Evolutionary conservation across 2,888 invertebrate species (phyloP).

Genomic region (Coleophora flavipennella): DNA sequence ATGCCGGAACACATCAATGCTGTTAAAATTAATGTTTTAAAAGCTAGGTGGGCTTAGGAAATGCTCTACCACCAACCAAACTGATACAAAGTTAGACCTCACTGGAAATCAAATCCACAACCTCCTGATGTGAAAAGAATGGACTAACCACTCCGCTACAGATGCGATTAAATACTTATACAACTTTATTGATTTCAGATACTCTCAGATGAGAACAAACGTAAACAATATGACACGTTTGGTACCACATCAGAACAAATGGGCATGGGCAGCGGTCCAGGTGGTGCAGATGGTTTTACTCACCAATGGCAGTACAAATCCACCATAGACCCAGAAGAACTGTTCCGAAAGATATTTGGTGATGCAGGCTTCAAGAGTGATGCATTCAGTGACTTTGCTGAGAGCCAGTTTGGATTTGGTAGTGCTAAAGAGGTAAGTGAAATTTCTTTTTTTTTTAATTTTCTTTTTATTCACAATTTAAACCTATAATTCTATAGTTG

Average conservation of each 20-base stretch:
- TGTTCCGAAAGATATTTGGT: constrained; percentile 97
- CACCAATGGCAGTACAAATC: constrained; percentile 91
- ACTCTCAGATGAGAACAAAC: constrained; percentile 90
- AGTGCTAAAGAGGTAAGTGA: constrained; percentile 86
- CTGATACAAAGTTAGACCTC: too few relatives aligned
- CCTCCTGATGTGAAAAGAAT: too few relatives aligned
- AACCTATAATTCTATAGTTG: too few relatives aligned
- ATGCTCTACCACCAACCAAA: too few relatives aligned
- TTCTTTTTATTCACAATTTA: too few relatives aligned
- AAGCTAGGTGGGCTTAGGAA: too few relatives aligned
- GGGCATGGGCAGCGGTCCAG: constrained; percentile 78
- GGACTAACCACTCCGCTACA: too few relatives aligned
- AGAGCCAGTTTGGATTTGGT: constrained; percentile 91
- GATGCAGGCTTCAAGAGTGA: constrained; percentile 80
- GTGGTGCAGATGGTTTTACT: constrained; percentile 76
- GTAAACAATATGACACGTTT: constrained; percentile 94
- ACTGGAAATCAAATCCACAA: too few relatives aligned
- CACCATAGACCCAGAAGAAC: constrained; percentile 94
- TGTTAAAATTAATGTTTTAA: too few relatives aligned
- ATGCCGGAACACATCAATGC: too few relatives aligned
- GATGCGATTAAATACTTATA: not conserved
- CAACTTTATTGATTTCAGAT: constrained; percentile 76
- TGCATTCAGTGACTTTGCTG: constrained; percentile 87
- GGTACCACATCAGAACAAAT: constrained; percentile 91
- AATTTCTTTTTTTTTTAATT: constrained; percentile 2